phyloP scores from a whole-genome alignment of 1,140 invertebrate genomes.

The Lucilia cuprina region DNA sequence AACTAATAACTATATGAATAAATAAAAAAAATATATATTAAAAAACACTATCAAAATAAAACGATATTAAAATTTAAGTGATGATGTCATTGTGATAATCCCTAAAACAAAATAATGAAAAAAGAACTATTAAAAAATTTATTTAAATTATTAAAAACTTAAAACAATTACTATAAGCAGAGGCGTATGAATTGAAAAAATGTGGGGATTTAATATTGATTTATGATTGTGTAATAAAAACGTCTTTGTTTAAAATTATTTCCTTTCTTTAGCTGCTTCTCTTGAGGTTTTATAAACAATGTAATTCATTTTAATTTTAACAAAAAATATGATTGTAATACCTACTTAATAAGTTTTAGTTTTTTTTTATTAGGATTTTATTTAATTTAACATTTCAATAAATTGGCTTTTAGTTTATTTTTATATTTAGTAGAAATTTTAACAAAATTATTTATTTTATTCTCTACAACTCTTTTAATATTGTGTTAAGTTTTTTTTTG shows the following conservation, averaged over 20 bases:
- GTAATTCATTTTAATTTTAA: neutral
- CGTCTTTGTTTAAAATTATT: neutral
- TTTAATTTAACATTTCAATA: neutral
- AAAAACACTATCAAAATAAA: neutral
- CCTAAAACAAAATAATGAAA: neutral
- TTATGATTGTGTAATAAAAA: no score
- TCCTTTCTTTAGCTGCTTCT: neutral
- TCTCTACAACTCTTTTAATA: neutral
- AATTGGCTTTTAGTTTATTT: constrained; percentile 11
- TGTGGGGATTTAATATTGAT: no score
- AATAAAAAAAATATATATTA: neutral
- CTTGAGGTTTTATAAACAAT: constrained; percentile 21
- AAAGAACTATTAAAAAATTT: neutral
- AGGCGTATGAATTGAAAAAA: neutral
- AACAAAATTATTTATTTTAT: neutral
- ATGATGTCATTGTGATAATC: constrained; percentile 33
- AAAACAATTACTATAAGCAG: constrained; percentile 4
- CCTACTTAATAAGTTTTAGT: neutral
- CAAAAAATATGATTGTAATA: neutral
- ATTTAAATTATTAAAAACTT: neutral
- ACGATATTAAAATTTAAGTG: constrained; percentile 12
- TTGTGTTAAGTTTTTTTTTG: neutral
- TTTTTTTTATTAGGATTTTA: neutral
- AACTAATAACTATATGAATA: neutral
- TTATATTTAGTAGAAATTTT: neutral